Percentiles rank a stretch among this genome's conserved stretches.
phyloP scores from a whole-genome alignment of 2,888 invertebrate genomes.

The Mylabris sibirica region DNA sequence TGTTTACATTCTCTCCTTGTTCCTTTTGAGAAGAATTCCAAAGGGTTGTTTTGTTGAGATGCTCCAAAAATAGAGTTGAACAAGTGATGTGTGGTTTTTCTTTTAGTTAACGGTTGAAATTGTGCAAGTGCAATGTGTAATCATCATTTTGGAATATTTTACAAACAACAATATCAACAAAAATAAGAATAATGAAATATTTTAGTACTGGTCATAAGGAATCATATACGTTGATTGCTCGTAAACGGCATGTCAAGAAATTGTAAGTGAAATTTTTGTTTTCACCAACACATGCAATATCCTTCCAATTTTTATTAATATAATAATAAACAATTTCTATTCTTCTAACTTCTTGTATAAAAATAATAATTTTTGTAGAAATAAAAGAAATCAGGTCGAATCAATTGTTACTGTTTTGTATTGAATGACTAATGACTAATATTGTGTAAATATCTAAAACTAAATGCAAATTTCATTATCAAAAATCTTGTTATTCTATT shows the following conservation, averaged over 20 bases:
- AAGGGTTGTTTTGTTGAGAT: not conserved
- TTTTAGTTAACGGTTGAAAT: not conserved
- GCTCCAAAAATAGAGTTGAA: no score
- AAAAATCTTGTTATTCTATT: not conserved
- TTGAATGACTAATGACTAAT: not conserved
- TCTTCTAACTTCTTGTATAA: not conserved
- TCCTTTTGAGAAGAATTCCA: not conserved
- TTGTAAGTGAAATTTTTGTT: conserved; percentile 64
- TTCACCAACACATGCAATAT: not conserved
- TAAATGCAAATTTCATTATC: not conserved
- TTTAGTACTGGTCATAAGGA: conserved; percentile 68
- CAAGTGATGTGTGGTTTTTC: not conserved
- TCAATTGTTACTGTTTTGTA: no score
- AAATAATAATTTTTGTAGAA: not conserved
- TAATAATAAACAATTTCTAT: not conserved
- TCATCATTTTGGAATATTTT: not conserved
- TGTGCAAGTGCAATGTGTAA: conserved; percentile 26
- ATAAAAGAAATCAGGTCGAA: conserved; percentile 6
- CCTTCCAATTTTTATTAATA: not conserved
- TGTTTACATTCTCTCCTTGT: not conserved
- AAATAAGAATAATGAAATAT: conserved; percentile 64
- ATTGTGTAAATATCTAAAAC: not conserved
- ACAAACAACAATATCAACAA: not conserved
- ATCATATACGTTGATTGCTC: conserved; percentile 69
- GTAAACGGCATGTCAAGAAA: conserved; percentile 73